These are phyloP conservation scores for Umimayanthus chanpuru DNA, from an alignment of 92 coral and sea anemone genomes.

Conservation along the genomic window DNA sequence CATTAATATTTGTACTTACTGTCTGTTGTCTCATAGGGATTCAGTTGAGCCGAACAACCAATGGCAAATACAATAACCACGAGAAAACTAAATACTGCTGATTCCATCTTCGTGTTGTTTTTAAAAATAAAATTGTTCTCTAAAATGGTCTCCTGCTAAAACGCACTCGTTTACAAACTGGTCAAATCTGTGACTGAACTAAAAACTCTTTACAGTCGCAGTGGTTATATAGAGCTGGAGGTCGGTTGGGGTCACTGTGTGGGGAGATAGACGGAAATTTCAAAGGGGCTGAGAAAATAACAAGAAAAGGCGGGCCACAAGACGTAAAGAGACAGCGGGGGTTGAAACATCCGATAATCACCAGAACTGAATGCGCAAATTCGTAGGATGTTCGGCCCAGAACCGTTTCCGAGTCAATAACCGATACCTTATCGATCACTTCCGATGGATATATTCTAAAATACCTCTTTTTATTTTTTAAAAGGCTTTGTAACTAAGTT, in stretches of 20 bases:
- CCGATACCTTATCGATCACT: not conserved
- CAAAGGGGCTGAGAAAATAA: constrained; percentile 1
- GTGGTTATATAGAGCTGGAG: not conserved
- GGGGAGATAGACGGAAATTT: constrained; percentile 2
- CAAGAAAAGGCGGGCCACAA: not conserved
- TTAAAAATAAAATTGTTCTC: not conserved
- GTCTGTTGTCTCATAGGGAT: constrained; percentile 7
- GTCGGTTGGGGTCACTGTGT: constrained; percentile 15
- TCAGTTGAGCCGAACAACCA: constrained; percentile 13
- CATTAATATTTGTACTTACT: not conserved
- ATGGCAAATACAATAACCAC: not conserved
- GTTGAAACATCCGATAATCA: not conserved
- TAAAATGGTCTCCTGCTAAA: not conserved
- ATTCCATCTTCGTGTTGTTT: not conserved
- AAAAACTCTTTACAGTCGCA: not conserved
- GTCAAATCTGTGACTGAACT: constrained; percentile 14
- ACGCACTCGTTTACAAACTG: not conserved
- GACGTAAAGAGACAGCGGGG: not conserved
- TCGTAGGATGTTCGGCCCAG: constrained; percentile 1
- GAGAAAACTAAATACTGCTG: not conserved
- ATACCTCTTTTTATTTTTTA: not conserved
- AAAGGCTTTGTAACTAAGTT: no score
- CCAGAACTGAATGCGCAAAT: not conserved
- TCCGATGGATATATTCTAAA: not conserved
- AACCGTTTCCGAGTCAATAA: not conserved